Base-by-base conservation (phyloP, 2,113 vertebrate species). In the Stictonetta naevosa region DNA sequence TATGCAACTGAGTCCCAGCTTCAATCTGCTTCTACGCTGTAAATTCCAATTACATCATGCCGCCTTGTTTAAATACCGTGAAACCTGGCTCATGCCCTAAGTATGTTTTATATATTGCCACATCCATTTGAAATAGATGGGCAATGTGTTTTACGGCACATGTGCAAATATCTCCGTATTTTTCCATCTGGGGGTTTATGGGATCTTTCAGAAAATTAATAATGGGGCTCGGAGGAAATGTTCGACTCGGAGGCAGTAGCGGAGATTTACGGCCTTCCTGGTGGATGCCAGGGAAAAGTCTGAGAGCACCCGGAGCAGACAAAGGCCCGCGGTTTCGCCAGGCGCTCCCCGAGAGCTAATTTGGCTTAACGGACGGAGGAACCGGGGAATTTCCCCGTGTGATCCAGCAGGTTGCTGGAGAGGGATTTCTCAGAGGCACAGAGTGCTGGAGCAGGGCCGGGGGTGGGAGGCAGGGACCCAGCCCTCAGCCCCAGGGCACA, bases 41-140 rank as follows among this genome's bases (percentile, higher is more conserved):
- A 94, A 96, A 97, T 96, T 97, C 96, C 95, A 96, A 96, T 96
- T 90, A 96, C 95, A 93, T 96, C 95, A 96, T 93, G 60, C 95
- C 9, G 80, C 95, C 95, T 94, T 95, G 95, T 95, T 96, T 88
- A 93, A 95, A 97, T 94, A 92, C 93, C 68, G 74, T 90, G 93
- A 95, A 95, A 90, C 64, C 95, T 95, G 93, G 82, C 87, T 93
- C 91, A 95, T 92, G 56, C 93, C 78, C 53, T 79, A 92, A 85
- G 92, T 92, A 76, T 94, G 92, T 85, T 97, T 96, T 95, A 94
- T 95, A 85, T 95, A 92, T 97, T 95, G 94, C 95, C 96, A 97
- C 93, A 95, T 95, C 92, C 95, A 96, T 97, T 88, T 95, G 76
- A 91, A 96, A 96, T 95, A 91, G 92, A 92, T 93, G 95, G 91